Base-by-base conservation (phyloP, 2,888 invertebrate genomes). In the Pristionchus fissidentatus region DNA sequence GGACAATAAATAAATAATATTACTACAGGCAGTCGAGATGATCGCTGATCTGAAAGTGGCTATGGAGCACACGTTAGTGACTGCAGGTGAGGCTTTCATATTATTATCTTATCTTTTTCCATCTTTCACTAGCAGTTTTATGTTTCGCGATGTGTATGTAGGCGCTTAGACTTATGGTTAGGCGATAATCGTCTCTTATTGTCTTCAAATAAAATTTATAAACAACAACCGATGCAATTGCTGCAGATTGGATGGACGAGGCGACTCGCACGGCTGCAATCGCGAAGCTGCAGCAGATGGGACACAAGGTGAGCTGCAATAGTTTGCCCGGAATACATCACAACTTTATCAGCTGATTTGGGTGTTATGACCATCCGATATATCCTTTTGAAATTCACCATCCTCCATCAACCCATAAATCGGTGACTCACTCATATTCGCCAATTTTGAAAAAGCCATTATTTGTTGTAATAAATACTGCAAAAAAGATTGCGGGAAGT, bases 181-280 rank as follows among this genome's bases (percentile, higher is more conserved):
- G n/a, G n/a, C n/a, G n/a, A n/a, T n/a, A n/a, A n/a, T n/a, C n/a
- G n/a, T n/a, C n/a, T n/a, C n/a, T n/a, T n/a, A n/a, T n/a, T n/a
- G n/a, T n/a, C n/a, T n/a, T n/a, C n/a, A n/a, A n/a, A n/a, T n/a
- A n/a, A n/a, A n/a, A n/a, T n/a, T n/a, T n/a, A n/a, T n/a, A n/a
- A n/a, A n/a, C n/a, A n/a, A n/a, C n/a, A n/a, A n/a, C n/a, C n/a
- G n/a, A n/a, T n/a, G n/a, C n/a, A n/a, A n/a, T n/a, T 32, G 4
- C 13, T 60, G 88, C 88, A 0, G 90, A 90, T 80, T 91, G 91
- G 91, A 91, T 91, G 83, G 90, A 90, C 83, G 90, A 90, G 83
- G 87, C 84, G 78, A 91, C 91, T 29, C 73, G 90, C 60, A 85
- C 86, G 26, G 87, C 87, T 8, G 90, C 91, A 5, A 73, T 90